Conservation (phyloP, 2,113 vertebrate species). For the Prolemur simus region DNA sequence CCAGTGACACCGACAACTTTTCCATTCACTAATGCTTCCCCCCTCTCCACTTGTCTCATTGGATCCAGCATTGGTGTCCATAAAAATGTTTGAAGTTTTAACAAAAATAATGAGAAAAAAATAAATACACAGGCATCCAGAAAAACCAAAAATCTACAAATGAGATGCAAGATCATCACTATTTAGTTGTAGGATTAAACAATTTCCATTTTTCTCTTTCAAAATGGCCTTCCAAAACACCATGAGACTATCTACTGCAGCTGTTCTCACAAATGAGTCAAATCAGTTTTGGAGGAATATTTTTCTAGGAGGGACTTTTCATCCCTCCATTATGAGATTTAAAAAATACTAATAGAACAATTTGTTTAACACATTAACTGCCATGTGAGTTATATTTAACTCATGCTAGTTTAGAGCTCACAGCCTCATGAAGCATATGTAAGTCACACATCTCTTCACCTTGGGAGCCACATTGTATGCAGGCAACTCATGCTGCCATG, state of each 20-base stretch:
- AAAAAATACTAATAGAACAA: neutral
- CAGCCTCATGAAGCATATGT: too few species aligned
- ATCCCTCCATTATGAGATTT: conserved; percentile 19
- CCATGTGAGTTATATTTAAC: too few species aligned
- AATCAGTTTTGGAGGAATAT: conserved; percentile 1
- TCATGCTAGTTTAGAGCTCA: too few species aligned
- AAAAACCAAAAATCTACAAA: neutral
- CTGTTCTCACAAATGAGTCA: conserved; percentile 37
- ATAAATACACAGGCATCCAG: neutral
- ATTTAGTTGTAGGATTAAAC: conserved; percentile 22
- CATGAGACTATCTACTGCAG: neutral
- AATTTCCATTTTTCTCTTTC: conserved; percentile 36
- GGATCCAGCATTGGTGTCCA: neutral
- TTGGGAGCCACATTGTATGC: too few species aligned
- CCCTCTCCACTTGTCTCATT: neutral
- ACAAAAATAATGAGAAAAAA: conserved; percentile 10
- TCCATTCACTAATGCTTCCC: neutral
- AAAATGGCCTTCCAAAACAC: neutral
- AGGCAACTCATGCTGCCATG: too few species aligned
- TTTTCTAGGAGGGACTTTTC: neutral
- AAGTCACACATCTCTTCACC: too few species aligned
- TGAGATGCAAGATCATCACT: neutral
- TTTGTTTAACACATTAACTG: neutral
- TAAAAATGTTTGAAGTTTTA: neutral
- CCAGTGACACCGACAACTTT: neutral